phyloP scores from a whole-genome alignment of 1,140 invertebrate genomes.

The Dreissena rostriformis region DNA sequence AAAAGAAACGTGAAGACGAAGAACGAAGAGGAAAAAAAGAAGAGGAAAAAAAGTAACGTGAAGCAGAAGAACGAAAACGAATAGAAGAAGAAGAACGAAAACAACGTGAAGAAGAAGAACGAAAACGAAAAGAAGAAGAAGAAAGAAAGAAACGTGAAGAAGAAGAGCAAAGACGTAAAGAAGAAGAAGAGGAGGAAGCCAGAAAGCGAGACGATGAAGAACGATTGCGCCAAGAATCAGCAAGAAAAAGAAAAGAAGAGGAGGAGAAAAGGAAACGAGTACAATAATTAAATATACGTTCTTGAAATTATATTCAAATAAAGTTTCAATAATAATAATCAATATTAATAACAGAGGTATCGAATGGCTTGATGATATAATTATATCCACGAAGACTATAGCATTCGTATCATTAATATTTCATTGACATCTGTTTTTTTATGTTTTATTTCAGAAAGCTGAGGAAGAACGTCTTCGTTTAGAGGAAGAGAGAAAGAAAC shows the following conservation, averaged over 20 bases:
- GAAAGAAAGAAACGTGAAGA: constrained; percentile 1
- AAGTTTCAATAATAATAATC: no score
- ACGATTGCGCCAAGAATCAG: not conserved
- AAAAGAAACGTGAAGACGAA: not conserved
- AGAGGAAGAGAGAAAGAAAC: no score
- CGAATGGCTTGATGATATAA: no score
- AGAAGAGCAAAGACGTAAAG: not conserved
- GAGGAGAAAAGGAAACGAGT: not conserved
- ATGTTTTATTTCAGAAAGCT: no score
- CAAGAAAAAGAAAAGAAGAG: not conserved
- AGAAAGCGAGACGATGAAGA: not conserved
- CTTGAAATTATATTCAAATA: no score
- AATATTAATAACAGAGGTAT: no score
- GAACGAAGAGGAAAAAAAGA: not conserved
- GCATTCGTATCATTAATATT: no score
- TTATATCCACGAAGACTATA: no score
- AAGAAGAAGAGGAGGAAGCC: not conserved
- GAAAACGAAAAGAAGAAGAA: constrained; percentile 7
- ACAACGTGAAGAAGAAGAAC: not conserved
- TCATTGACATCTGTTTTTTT: no score
- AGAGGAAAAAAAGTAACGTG: not conserved
- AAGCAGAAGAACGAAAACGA: no score
- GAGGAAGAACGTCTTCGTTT: no score
- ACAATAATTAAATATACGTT: no score
- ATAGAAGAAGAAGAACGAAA: not conserved